Percentiles rank a stretch among this genome's conserved stretches.
These are phyloP conservation scores for Hippolais icterina DNA, from an alignment of 2,113 vertebrate species.

Conservation along the genomic window DNA sequence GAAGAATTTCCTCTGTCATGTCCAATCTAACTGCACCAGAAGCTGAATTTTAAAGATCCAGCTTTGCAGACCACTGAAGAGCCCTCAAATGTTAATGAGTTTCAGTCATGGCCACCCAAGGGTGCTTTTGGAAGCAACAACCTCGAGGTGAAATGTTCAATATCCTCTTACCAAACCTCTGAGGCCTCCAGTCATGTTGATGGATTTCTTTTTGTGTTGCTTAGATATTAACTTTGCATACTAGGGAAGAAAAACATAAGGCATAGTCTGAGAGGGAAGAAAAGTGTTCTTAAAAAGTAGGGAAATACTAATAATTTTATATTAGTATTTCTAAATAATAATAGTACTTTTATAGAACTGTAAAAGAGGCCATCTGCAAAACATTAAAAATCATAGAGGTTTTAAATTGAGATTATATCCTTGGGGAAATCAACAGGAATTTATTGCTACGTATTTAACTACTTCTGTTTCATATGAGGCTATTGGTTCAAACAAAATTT, in stretches of 20 bases:
- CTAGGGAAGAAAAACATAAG: conserved; percentile 9
- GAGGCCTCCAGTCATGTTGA: conserved; percentile 39
- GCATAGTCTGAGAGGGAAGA: background rate
- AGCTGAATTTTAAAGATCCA: background rate
- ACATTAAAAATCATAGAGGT: conserved; percentile 2
- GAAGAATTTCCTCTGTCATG: background rate
- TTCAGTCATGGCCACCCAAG: background rate
- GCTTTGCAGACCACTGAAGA: background rate
- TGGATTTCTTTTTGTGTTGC: conserved; percentile 26
- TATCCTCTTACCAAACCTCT: conserved; percentile 19
- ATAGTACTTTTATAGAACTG: background rate
- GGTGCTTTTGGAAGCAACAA: conserved; percentile 5
- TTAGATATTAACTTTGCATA: conserved; percentile 57
- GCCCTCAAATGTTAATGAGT: conserved; percentile 20
- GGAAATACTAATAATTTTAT: conserved; percentile 45
- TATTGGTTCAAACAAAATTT: background rate
- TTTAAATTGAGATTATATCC: conserved; percentile 35
- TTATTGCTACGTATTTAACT: background rate
- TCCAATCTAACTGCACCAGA: background rate
- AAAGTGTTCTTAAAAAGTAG: background rate
- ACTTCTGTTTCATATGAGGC: background rate
- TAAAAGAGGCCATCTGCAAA: conserved; percentile 7
- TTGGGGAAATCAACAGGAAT: background rate
- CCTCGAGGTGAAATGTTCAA: conserved; percentile 13
- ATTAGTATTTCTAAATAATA: conserved; percentile 60